Base-by-base conservation (phyloP, 2,113 vertebrate species). In the Elachura formosa region DNA sequence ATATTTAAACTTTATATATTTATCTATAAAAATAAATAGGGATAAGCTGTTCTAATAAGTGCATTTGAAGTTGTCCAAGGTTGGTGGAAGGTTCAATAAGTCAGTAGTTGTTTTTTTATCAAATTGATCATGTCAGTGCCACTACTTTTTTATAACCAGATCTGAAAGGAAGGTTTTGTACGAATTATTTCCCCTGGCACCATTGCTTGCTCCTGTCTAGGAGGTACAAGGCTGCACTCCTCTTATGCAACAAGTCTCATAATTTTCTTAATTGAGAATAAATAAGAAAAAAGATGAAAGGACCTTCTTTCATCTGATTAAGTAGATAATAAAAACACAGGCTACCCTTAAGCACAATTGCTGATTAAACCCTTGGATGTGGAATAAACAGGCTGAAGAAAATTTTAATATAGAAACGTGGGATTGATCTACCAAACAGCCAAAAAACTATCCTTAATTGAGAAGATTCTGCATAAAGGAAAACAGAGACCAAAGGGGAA, bases 261-360 rank as follows among this genome's bases (percentile, higher is more conserved):
- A 10, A 88, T 93, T 88, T 83, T 87, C 67, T 83, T 80, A 95
- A 91, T 91, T 88, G 64, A 55, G 51, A 88, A 90, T 76, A 84
- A 71, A 66, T 36, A 29, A 46, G 23, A 61, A 51, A 74, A 54
- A 38, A 17, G 2, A 80, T 0, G 8, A 77, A 88, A 78, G 19
- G 51, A 6, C 51, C 36, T 88, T 51, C 51, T 76, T 91, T 92
- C 46, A 58, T 85, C 40, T 86, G 54, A 87, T 85, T 73, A 90
- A 81, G 34, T 41, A 86, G 41, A 66, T 56, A 82, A 89, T 67
- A 84, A 86, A 81, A 76, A 61, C 62, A 55, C 29, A 74, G 79
- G 36, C 29, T 92, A 52, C 26, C 69, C 77, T 78, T 41, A 84
- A 82, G 62, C 21, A 1, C 33, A 76, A 66, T 54, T 17, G 41